A percentile compares a stretch with the other conserved stretches of the same genome.
phyloP scores from a whole-genome alignment of 2,797 vertebrate genomes.

The Bradypus variegatus region DNA sequence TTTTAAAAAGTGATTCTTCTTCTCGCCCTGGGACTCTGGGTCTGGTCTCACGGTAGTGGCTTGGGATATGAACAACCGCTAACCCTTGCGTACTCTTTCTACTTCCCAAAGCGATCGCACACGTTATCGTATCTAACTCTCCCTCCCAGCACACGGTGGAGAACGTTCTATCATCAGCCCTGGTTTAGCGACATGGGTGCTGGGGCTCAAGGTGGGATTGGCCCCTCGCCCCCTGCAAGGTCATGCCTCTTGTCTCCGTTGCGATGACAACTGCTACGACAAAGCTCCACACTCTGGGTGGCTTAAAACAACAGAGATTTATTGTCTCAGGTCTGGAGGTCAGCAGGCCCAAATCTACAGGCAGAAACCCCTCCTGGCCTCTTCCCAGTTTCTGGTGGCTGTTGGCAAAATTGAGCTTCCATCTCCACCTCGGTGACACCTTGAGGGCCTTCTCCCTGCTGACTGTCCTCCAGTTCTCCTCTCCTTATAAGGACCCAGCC shows the following conservation, averaged over 20 bases:
- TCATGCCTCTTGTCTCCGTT: background rate
- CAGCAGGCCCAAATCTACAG: no score
- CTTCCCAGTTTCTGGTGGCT: no score
- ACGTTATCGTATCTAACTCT: background rate
- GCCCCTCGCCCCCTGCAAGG: rapidly evolving
- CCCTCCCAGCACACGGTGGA: background rate
- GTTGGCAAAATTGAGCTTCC: no score
- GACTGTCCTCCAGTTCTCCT: no score
- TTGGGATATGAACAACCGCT: slow-evolving; percentile 17
- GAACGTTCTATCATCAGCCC: background rate
- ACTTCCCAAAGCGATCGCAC: background rate
- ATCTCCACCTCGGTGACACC: no score
- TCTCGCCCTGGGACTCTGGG: slow-evolving; percentile 32
- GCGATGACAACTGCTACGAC: no score
- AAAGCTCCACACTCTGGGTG: no score
- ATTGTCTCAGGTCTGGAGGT: no score
- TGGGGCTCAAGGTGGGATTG: background rate
- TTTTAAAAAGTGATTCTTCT: slow-evolving; percentile 50
- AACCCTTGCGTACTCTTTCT: background rate
- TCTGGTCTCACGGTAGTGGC: background rate
- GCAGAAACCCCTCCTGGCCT: no score
- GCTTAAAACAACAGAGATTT: no score
- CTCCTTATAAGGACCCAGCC: no score
- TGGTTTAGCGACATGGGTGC: background rate
- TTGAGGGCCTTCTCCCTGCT: no score